These are phyloP conservation scores for Ciconia maguari DNA, from an alignment of 2,113 vertebrate genomes.

Conservation along the genomic window DNA sequence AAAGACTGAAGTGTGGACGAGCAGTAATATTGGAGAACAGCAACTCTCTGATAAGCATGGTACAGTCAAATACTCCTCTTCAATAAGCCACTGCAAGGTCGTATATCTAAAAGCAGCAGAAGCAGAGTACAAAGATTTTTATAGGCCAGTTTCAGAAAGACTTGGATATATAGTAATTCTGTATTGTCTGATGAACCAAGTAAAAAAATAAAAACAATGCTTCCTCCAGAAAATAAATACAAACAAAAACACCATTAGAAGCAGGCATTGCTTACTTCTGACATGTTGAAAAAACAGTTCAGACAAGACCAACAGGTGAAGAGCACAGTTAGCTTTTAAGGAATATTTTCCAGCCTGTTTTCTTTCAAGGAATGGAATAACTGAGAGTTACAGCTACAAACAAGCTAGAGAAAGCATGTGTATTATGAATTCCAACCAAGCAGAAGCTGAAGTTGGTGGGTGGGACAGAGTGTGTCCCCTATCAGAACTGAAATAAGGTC, in stretches of 20 bases:
- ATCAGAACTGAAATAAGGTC: not conserved
- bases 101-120: not conserved
- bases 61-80: not conserved
- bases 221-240: not conserved
- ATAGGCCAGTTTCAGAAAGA: not conserved
- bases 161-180: not conserved
- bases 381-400: not conserved
- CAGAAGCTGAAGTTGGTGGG: not conserved
- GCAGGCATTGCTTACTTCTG: fast-evolving
- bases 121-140: not conserved
- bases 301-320: not conserved
- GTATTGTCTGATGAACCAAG: not conserved
- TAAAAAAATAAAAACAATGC: not conserved
- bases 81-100: not conserved
- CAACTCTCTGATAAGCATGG: not conserved
- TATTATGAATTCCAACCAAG: not conserved
- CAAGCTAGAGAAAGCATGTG: not conserved
- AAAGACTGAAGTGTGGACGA: not conserved
- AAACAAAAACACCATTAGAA: not conserved
- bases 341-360: not conserved
- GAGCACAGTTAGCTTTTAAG: not conserved
- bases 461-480: not conserved
- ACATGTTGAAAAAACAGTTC: not conserved
- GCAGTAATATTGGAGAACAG: not conserved
- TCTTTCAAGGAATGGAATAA: not conserved